These are phyloP conservation scores for Boulengeromyrus knoepffleri DNA, from an alignment of 2,113 vertebrate genomes.

Conservation along the genomic window DNA sequence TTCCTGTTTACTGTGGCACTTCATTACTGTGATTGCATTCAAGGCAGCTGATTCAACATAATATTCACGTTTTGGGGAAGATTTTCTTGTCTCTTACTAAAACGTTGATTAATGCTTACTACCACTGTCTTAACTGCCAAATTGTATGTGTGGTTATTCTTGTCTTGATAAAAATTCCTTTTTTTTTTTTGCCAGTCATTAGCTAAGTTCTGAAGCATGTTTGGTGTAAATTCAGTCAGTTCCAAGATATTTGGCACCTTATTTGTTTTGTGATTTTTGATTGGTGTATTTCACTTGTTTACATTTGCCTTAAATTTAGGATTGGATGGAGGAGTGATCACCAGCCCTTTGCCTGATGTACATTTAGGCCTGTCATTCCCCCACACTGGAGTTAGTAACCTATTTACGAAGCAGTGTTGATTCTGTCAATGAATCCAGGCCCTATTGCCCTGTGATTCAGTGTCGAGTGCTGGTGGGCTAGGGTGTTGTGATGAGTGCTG, in stretches of 20 bases:
- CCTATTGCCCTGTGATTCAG: neutral
- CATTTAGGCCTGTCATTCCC: neutral
- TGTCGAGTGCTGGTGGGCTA: neutral
- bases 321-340: neutral
- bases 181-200: neutral
- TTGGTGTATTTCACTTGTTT: neutral
- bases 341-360: neutral
- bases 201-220: neutral
- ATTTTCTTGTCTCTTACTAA: neutral
- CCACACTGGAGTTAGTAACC: neutral
- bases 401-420: neutral
- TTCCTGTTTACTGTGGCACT: neutral
- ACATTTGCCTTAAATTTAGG: neutral
- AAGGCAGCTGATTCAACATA: neutral
- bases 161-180: neutral
- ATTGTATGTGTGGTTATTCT: neutral
- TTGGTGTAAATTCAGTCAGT: neutral
- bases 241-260: neutral
- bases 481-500: neutral
- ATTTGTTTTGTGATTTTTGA: neutral
- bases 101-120: neutral
- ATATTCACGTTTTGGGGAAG: neutral
- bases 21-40: neutral
- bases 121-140: neutral
- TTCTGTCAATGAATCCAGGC: neutral